These are phyloP conservation scores for Harpagoxenus sublaevis DNA, from an alignment of 2,888 invertebrate genomes.

Conservation along the genomic window DNA sequence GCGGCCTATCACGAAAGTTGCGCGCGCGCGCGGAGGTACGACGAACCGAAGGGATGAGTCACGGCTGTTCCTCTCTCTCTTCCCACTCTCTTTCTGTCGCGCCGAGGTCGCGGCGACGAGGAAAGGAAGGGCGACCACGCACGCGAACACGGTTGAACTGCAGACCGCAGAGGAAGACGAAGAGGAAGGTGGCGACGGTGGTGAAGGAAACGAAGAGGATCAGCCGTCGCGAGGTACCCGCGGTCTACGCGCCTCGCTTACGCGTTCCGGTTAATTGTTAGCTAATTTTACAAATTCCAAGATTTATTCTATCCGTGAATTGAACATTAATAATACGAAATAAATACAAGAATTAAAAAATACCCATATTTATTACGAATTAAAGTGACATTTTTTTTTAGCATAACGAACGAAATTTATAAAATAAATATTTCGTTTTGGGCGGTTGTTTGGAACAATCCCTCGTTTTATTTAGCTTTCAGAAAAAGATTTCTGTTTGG, in stretches of 20 bases:
- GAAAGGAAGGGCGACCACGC: constrained; percentile 47
- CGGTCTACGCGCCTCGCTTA: constrained; percentile 64
- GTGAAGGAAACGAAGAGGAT: constrained; percentile 67
- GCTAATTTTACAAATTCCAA: neutral
- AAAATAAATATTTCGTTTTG: neutral
- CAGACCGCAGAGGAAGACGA: constrained; percentile 47
- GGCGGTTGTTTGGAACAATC: neutral
- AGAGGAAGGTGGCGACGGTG: constrained; percentile 52
- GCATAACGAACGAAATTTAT: neutral
- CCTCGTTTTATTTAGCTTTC: neutral
- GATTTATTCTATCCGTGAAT: neutral
- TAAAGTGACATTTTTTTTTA: neutral
- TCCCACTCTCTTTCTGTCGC: constrained; percentile 65
- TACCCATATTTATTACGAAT: neutral
- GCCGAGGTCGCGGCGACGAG: constrained; percentile 53
- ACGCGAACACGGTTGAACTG: constrained; percentile 9
- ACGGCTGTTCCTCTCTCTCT: constrained; percentile 65
- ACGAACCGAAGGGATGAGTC: constrained; percentile 78
- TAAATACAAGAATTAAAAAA: neutral
- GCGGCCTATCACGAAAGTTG: constrained; percentile 75
- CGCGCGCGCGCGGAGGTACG: constrained; percentile 64
- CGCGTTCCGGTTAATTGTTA: constrained; percentile 16
- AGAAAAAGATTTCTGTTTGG: neutral
- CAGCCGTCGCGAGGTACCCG: constrained; percentile 66
- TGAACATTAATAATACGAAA: neutral